Conservation (phyloP, 2,113 vertebrate genomes). For the Nyctibius bracteatus region DNA sequence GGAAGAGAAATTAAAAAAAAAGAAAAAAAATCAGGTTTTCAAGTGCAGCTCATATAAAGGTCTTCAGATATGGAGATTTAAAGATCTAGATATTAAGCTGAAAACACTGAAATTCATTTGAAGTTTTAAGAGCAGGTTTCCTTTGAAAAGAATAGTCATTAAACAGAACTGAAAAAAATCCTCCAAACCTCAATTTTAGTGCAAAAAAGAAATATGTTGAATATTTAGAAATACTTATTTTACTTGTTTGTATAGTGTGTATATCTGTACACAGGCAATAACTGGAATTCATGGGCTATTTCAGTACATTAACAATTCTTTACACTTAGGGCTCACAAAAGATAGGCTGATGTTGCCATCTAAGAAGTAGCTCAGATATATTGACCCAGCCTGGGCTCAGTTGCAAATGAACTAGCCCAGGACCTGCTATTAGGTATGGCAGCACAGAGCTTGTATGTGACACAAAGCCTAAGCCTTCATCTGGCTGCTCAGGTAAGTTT, state of each 20-base stretch:
- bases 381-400: not conserved
- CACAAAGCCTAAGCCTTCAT: not conserved
- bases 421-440: not conserved
- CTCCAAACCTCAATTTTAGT: not conserved
- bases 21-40: not conserved
- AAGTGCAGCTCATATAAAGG: not conserved
- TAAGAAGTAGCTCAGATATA: not conserved
- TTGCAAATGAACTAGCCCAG: not conserved
- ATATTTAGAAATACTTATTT: not conserved
- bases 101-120: not conserved
- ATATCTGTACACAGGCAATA: not conserved
- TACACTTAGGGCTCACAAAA: not conserved
- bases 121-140: not conserved
- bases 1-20: not conserved
- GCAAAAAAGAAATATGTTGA: not conserved
- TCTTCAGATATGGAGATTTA: not conserved
- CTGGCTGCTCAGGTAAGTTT: not conserved
- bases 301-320: not conserved
- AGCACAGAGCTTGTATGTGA: not conserved
- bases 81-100: not conserved
- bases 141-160: not conserved
- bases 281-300: not conserved
- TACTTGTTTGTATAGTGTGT: not conserved
- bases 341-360: not conserved
- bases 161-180: not conserved